Percentiles rank a stretch among this genome's conserved stretches.
Conservation (phyloP, 2,113 vertebrate genomes). For the Australoheros scitulus region DNA sequence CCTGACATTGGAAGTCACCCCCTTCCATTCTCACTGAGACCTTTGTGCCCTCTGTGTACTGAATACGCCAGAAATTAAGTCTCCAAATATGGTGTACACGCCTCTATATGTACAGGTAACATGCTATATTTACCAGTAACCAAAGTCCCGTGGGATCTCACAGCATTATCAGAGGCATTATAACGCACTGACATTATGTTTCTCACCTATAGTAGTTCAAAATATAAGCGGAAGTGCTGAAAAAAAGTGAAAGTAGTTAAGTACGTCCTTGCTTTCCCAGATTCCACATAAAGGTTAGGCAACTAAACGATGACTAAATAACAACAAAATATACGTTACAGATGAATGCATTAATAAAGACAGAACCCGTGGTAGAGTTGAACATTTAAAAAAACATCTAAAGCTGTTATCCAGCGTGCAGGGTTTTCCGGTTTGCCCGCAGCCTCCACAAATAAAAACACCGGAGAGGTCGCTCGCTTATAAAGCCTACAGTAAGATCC, state of each 20-base stretch:
- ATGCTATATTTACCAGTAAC: neutral
- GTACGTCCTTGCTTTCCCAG: neutral
- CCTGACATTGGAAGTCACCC: neutral
- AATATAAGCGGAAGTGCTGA: neutral
- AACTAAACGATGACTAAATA: neutral
- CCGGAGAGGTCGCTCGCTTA: neutral
- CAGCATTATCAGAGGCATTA: neutral
- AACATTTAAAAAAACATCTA: neutral
- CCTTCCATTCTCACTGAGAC: neutral
- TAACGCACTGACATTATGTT: neutral
- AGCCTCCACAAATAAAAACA: neutral
- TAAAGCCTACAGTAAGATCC: neutral
- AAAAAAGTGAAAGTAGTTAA: neutral
- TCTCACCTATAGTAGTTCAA: slow-evolving; percentile 46
- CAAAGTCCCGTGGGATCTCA: neutral
- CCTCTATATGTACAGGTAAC: neutral
- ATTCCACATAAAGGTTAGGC: neutral
- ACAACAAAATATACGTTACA: neutral
- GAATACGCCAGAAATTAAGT: neutral
- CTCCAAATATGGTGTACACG: neutral
- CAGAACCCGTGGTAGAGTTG: neutral
- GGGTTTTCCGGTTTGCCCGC: neutral
- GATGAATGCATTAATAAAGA: neutral
- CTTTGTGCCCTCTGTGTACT: neutral
- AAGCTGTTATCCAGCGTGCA: neutral